Conservation (phyloP, 2,113 vertebrate species). For the Pygoscelis adeliae region DNA sequence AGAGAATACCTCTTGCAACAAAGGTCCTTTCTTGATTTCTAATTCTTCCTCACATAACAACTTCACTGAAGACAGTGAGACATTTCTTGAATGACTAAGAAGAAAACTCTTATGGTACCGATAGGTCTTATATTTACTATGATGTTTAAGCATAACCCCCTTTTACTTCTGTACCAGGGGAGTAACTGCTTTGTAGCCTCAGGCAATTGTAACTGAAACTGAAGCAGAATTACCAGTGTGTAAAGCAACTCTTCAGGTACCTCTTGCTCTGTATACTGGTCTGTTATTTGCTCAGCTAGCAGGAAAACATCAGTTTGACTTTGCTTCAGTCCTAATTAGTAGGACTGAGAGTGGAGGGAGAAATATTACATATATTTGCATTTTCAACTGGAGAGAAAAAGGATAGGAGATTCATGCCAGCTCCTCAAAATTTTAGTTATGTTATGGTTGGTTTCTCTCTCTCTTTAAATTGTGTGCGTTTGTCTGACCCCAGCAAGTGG, state of each 20-base stretch:
- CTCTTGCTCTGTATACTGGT: rapidly evolving
- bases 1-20: background rate
- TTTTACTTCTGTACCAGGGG: background rate
- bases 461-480: background rate
- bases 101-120: background rate
- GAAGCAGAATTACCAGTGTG: background rate
- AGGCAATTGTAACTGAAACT: background rate
- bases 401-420: background rate
- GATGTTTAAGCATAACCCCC: background rate
- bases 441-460: background rate
- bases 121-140: background rate
- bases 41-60: background rate
- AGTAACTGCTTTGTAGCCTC: background rate
- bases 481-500: constrained; percentile 16
- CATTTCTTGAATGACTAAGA: background rate
- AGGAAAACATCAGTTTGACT: background rate
- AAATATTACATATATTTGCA: background rate
- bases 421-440: background rate
- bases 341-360: background rate
- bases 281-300: background rate
- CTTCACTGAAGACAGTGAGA: background rate
- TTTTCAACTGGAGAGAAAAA: background rate
- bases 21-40: background rate
- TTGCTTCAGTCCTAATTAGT: background rate
- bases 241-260: background rate